A percentile compares a stretch with the other conserved stretches of the same genome.
phyloP scores from a whole-genome alignment of 2,888 invertebrate species.

The Metallyticus violacea region DNA sequence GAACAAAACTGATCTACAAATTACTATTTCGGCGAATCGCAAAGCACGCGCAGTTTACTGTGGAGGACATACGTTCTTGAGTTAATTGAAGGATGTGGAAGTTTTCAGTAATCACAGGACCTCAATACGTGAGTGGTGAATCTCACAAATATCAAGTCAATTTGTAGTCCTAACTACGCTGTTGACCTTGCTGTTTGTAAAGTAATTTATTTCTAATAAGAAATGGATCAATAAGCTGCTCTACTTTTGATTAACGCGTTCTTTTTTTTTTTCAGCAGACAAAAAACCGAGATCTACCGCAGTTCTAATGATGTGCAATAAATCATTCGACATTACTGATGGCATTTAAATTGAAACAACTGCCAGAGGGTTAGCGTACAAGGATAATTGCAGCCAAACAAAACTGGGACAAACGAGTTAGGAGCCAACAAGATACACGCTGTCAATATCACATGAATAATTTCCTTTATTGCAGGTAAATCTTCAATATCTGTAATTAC shows the following conservation, averaged over 20 bases:
- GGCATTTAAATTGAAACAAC: no score
- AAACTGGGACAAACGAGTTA: background rate
- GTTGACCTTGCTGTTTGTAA: no score
- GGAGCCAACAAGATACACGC: background rate
- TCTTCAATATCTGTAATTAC: no score
- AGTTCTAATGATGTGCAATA: background rate
- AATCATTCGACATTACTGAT: background rate
- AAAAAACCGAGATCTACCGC: no score
- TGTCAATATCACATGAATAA: no score
- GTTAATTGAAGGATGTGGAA: background rate
- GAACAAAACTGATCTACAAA: background rate
- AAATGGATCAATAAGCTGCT: no score
- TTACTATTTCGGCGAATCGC: background rate
- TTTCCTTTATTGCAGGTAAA: no score
- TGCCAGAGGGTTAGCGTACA: no score
- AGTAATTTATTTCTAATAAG: no score
- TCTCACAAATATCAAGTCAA: background rate
- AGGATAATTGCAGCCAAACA: background rate
- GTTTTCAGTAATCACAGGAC: background rate
- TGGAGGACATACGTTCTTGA: background rate
- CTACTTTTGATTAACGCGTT: no score
- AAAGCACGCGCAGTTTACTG: background rate
- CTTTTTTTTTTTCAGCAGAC: no score
- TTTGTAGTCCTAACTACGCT: no score
- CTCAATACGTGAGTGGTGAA: background rate